Evolutionary conservation across 1,140 invertebrate genomes (phyloP).

Genomic region (Zaprionus tsacasi): DNA sequence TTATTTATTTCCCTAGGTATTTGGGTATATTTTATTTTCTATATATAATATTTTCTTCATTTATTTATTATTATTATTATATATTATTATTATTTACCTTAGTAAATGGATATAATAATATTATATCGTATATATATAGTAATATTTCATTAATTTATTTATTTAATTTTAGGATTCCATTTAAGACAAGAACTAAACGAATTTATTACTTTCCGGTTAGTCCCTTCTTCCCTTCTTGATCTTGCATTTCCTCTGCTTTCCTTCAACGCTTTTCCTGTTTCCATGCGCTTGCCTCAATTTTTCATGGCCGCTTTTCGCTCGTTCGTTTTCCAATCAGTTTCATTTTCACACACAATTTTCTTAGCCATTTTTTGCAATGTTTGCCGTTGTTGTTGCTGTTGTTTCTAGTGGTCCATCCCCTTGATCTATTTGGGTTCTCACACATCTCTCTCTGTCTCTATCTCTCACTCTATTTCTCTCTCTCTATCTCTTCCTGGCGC

Average conservation of each 20-base stretch:
- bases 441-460: slow-evolving; percentile 15
- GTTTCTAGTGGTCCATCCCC: slow-evolving; percentile 12
- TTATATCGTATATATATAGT: no score
- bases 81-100: no score
- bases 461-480: not conserved
- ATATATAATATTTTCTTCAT: no score
- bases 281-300: slow-evolving; percentile 42
- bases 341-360: slow-evolving; percentile 75
- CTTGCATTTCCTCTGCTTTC: not conserved
- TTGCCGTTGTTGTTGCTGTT: not conserved
- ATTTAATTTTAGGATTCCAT: no score
- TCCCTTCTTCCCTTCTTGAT: not conserved
- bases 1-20: no score
- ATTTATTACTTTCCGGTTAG: no score
- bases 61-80: no score
- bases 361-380: slow-evolving; percentile 50
- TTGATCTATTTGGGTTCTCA: slow-evolving; percentile 64
- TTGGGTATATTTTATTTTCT: no score
- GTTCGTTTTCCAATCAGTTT: slow-evolving; percentile 69
- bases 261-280: not conserved
- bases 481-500: not conserved
- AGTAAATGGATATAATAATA: no score
- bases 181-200: no score
- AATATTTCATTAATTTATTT: no score
- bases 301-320: slow-evolving; percentile 1